Evolutionary conservation across 2,888 invertebrate genomes (phyloP), one percentile per base, ranked within the genome.

Genomic region (Ophion obscuratus): DNA sequence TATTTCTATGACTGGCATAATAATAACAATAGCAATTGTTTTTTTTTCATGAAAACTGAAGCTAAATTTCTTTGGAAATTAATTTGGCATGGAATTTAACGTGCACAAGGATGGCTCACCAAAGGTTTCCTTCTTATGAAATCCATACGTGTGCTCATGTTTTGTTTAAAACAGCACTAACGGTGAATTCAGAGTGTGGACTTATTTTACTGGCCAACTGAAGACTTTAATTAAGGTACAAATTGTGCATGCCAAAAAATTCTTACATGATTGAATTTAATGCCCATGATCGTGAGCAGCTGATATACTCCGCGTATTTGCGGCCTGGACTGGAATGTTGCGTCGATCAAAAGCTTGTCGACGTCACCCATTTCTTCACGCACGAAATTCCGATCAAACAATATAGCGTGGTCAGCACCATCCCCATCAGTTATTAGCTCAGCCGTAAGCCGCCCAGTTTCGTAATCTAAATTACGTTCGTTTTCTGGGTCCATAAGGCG

Each of bases 241-340:
- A 31, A 31, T 31, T 4, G 31, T 31, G 31, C 31, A 31, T 31
- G 31, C 31, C 31, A 4, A 20, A 68, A 70, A 44, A 81, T 67
- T n/a, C 68, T 70, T n/a, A 70, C 83, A 66, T 78, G 71, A 27
- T 71, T 77, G n/a, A 83, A n/a, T 61, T 83, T 78, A 0, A 83
- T 83, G 17, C 83, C 83, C 78, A 83, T 83, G 47, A 83, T 40
- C 4, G 83, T 83, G 0, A 77, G 14, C 20, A 83, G 59, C 17
- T 83, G 83, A 10, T 78, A 68, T 9, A 64, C 77, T 5, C 68
- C 83, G 31, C 71, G 47, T 9, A 83, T 64, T 17, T 44, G 27
- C 6, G 83, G 83, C 44, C 68, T 74, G 6, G 83, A 14, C 10
- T 59, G 78, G 17, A 84, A 84, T 14, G 76, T 76, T 2, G 20